Base-by-base conservation (phyloP, 2,113 vertebrate species). In the Geococcyx californianus region DNA sequence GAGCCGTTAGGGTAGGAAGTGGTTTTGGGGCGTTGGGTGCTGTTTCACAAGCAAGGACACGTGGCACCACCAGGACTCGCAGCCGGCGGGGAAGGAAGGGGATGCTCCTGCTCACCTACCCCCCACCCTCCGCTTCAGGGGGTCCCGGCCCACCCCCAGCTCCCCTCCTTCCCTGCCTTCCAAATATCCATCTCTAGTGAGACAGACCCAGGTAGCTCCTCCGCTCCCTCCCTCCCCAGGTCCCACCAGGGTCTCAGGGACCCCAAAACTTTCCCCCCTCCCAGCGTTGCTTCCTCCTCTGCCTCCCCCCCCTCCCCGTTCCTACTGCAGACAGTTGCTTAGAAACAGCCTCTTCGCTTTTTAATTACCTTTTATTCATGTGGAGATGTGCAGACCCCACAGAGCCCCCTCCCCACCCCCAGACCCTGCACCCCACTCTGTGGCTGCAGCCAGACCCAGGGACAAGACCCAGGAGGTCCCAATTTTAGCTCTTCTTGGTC, bases 301-400 rank as follows among this genome's bases (percentile, higher is more conserved):
- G n/a, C 44, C 26, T 47, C 47, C 68, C 82, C 8, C 58, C 33
- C 28, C 58, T 84, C 74, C 40, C 70, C 69, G 26, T 69, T 78
- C 89, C 77, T 42, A 1, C 81, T 84, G 87, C 87, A 94, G 87
- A 91, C 91, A 42, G 95, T 96, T 97, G 96, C 96, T 87, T 95
- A 69, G 96, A 45, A 95, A 96, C 95, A 42, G 49, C 5, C 7
- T 87, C 42, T 11, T 16, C 5, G 1, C 3, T 40, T 34, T 75
- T 56, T 23, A 36, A 31, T 55, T 49, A 5, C 40, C 17, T 24
- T 16, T 25, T 51, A 52, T 44, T 19, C 36, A 56, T 8, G 7
- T 12, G 10, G 33, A 47, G 73, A 23, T 9, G 19, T 0, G 4
- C 15, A 38, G 33, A 3, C 5, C 11, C 69, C 76, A 25, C 16